Evolutionary conservation across 2,888 invertebrate genomes (phyloP), one percentile per base, ranked within the genome.

Genomic region (Theretra japonica): DNA sequence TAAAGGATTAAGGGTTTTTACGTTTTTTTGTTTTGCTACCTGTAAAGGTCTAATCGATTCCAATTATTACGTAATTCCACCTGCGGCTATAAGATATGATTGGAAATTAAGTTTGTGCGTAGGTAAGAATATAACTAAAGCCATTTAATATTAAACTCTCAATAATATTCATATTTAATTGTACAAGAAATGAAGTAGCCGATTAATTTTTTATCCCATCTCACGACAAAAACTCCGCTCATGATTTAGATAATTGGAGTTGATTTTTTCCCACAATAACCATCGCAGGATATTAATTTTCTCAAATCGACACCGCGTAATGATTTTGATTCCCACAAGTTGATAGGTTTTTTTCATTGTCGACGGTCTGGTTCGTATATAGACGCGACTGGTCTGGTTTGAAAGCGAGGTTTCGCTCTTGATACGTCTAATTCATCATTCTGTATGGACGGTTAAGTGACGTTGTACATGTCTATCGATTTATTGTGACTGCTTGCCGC

Each of bases 321-420:
- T 65, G 65, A 65, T 65, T 65, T 65, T 65, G 65, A 65, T 65
- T 65, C 65, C 65, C 65, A 65, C 48, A 48, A 48, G 65, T 48
- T 41, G 65, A 23, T 48, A 23, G 65, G 48, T 21, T 41, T 65
- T 65, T 65, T 62, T 41, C 11, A 62, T 41, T 4, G 41, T 23
- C 41, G 48, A 48, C n/a, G 17, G 48, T 23, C 41, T 48, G 23
- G 41, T 48, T 65, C 48, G 41, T 65, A 48, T 65, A 65, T 65
- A 65, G 65, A 48, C 65, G 23, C 65, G 65, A 48, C 17, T 21
- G 41, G 41, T 41, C 65, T 65, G 65, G 65, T 65, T 65, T 65
- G 65, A 65, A 65, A 41, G 65, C 65, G 65, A 65, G 65, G 65
- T 48, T 65, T 65, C 65, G 65, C 65, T 62, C 62, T 65, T 65